Evolutionary conservation across 2,113 vertebrate genomes (phyloP), one percentile per base, ranked within the genome.

Genomic region (Pelecanus crispus): DNA sequence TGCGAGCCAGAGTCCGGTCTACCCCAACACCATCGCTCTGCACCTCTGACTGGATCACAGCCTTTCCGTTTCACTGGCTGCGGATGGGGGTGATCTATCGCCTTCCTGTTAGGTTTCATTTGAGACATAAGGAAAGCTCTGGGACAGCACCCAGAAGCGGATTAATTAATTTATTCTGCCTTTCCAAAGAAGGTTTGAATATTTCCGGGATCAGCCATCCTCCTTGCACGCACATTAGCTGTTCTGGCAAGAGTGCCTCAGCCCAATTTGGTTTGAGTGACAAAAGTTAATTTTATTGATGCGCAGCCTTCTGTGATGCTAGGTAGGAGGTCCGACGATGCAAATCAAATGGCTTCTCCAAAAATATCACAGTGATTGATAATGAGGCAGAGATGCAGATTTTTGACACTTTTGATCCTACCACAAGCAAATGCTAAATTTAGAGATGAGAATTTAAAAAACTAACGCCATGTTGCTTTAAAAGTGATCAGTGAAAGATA

Each of bases 271-370:
- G 74, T 94, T 92, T 91, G 95, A 96, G 89, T 94, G 94, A 96
- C 95, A 95, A 92, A 96, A 97, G 94, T 95, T 95, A 96, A 95
- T 97, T 96, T 95, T 95, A 74, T 94, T 95, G 96, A 96, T 94
- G 81, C 5, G 1, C 81, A 95, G 89, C 94, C 93, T 97, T 97
- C 96, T 97, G 95, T 88, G 94, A 97, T 93, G 78, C 71, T 87
- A 91, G 95, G 94, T 95, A 87, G 96, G 95, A 95, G 95, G 96
- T 95, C 96, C 91, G 10, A 90, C n/a, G 5, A 89, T 87, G 66
- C 70, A 94, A 91, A 97, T 96, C 95, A 92, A 97, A 91, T 45
- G 50, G 71, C 86, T 94, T 80, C 91, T 96, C 96, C 78, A 77
- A 87, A 91, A 95, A 97, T 96, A 97, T 72, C 91, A 7, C 66